Base-by-base conservation (phyloP, 2,888 invertebrate genomes). In the Caenorhabditis angaria region DNA sequence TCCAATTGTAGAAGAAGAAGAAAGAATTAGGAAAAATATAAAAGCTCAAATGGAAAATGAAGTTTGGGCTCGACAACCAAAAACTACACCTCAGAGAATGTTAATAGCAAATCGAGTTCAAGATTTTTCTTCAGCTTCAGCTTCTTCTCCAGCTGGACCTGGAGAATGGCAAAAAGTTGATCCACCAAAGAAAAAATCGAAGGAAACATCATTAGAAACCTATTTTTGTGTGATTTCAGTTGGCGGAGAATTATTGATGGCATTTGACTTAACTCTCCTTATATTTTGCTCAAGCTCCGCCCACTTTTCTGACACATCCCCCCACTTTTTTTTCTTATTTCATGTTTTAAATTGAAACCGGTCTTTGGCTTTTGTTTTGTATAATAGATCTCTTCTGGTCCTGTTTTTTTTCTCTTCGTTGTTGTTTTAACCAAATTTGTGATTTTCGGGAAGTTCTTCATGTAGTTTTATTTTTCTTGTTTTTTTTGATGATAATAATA, bases 1-100 rank as follows among this genome's bases (percentile, higher is more conserved):
- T 4, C 65, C 68, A 22, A 59, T 68, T 10, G 62, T 73, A 0
- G 59, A 56, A n/a, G 65, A 68, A n/a, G 72, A 73, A 35, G 72
- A 73, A 25, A 32, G 62, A 20, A 50, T 65, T 0, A 51, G 68
- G 10, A 54, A 47, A 10, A 58, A 73, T 24, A 65, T 69, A 22
- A 65, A 61, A 29, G 68, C 61, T 20, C 24, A 68, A 47, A 73
- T 73, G 68, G 51, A 60, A 4, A 62, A 59, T 22, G 60, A 68
- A 20, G 65, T 60, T 3, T 73, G 68, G 68, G 59, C 57, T 8
- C 29, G 47, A 56, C n/a, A 20, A 6, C 20, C 54, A 10, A 28
- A 54, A 54, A 8, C 8, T 6, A n/a, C 20, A 41, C 41, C 6
- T 18, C 41, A 41, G 18, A 41, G 18, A 41, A 12, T 2, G 5